Evolutionary conservation across 2,888 invertebrate species (phyloP), one percentile per base, ranked within the genome.

Genomic region (Ceraclea dissimilis): DNA sequence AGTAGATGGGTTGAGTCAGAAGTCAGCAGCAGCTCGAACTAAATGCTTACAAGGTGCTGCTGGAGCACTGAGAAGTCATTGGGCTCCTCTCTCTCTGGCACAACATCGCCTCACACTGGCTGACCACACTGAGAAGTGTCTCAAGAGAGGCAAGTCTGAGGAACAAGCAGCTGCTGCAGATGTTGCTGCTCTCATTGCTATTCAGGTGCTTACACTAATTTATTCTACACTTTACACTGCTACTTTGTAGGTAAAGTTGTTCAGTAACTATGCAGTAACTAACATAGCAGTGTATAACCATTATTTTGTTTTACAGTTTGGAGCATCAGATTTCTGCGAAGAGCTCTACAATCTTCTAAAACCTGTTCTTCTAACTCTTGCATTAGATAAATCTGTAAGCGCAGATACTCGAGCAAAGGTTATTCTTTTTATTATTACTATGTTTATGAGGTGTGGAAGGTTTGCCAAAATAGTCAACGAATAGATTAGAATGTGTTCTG

Each of bases 1-100:
- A 1, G 83, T 97, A 52, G 97, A 98, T 67, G 89, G 88, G 20
- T 79, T 93, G 43, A 83, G 85, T n/a, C 90, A 94, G 63, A 93
- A 95, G 66, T 90, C 93, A 61, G 86, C 88, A 10, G 90, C 91
- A 63, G 89, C 89, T 10, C 82, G 96, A 52, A 83, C 84, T 0
- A 74, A 79, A 13, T 86, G 88, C 48, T 79, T 93, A 56, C 84
- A 85, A 63, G 75, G 82, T 1, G 79, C 93, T 11, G 82, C 84
- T 43, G 85, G 83, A 62, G 86, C 87, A 8, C 79, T 95, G 54
- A 83, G 87, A 67, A 83, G 88, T 64, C 89, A 91, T 63, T 87
- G 84, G 66, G 77, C 91, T 64, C 87, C 86, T 2, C 84, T 84
- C 34, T 84, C 91, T 68, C 81, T 94, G 20, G 77, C 80, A 61